Evolutionary conservation across 2,113 vertebrate species (phyloP), one percentile per base, ranked within the genome.

Genomic region (Varanus salvator): DNA sequence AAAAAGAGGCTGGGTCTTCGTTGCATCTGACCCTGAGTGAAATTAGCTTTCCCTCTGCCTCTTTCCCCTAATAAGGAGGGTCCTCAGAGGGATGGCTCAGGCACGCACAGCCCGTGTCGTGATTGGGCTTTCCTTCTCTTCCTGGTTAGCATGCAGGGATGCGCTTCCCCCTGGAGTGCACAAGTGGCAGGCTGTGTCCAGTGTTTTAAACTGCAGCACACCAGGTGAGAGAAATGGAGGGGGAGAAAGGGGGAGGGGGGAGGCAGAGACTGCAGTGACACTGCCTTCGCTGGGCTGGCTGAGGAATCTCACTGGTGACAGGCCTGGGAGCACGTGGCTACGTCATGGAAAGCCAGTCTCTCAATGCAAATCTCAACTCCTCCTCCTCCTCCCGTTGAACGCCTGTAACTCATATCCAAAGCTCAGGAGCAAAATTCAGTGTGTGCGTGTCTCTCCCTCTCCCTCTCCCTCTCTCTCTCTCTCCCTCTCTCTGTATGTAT

Each of bases 301-400:
- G 94, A 92, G 86, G 97, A 97, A 96, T 97, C 97, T 94, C 94
- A 93, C 96, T 97, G 97, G 97, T 97, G 98, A 98, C 97, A 97
- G 97, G 96, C 95, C 92, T 96, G 89, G 90, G 87, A 97, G 97
- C 98, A 98, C 98, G 98, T 99, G 98, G 97, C 94, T 98, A 98
- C 97, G 98, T 98, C 98, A 98, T 96, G 97, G 98, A 97, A 97
- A 97, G 97, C 95, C 98, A 98, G 97, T 97, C 96, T 98, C 98
- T 97, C 97, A 97, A 95, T 98, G 96, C 96, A 97, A 97, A 97
- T 97, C 97, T 96, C 94, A 94, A 96, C 98, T 98, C 98, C 98
- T 96, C 97, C 96, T 96, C 97, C 96, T 96, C 94, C 95, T 97
- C 97, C 96, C 75, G 95, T 95, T 96, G 96, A 96, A 97, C 96